Conservation (phyloP, 2,888 invertebrate species). For the Diarsia rubi region DNA sequence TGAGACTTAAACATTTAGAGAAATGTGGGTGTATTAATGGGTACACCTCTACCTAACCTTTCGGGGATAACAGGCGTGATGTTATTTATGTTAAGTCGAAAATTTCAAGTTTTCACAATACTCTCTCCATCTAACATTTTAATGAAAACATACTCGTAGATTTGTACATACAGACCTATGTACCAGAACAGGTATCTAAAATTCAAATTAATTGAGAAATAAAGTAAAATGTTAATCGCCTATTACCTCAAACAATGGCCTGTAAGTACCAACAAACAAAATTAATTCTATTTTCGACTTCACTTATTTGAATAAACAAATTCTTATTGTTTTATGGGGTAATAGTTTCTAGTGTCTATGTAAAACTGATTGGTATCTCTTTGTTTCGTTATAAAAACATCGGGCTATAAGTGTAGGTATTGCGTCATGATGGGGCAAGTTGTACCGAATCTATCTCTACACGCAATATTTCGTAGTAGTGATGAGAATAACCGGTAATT, state of each 20-base stretch:
- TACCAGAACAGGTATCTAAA: neutral
- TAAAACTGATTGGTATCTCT: conserved; percentile 39
- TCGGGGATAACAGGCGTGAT: no score
- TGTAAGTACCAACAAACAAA: conserved; percentile 13
- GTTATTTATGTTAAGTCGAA: no score
- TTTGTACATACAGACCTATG: neutral
- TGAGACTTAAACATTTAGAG: no score
- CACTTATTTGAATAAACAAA: conserved; percentile 30
- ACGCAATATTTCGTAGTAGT: conserved; percentile 72
- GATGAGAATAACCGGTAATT: conserved; percentile 37
- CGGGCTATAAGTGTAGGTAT: conserved; percentile 58
- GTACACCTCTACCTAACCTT: no score
- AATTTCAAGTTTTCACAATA: neutral
- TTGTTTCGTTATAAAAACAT: conserved; percentile 66
- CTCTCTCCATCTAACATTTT: neutral
- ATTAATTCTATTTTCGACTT: conserved; percentile 5
- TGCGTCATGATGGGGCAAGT: conserved; percentile 71
- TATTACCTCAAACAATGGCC: conserved; percentile 10
- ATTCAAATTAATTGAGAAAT: neutral
- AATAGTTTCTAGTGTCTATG: conserved; percentile 33
- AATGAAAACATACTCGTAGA: no score
- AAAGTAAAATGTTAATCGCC: neutral
- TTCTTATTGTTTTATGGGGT: conserved; percentile 38
- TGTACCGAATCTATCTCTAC: conserved; percentile 64
- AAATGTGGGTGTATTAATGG: no score